A percentile compares a stretch with the other conserved stretches of the same genome.
Conservation (phyloP, 2,113 vertebrate genomes). For the Misgurnus mizolepis region DNA sequence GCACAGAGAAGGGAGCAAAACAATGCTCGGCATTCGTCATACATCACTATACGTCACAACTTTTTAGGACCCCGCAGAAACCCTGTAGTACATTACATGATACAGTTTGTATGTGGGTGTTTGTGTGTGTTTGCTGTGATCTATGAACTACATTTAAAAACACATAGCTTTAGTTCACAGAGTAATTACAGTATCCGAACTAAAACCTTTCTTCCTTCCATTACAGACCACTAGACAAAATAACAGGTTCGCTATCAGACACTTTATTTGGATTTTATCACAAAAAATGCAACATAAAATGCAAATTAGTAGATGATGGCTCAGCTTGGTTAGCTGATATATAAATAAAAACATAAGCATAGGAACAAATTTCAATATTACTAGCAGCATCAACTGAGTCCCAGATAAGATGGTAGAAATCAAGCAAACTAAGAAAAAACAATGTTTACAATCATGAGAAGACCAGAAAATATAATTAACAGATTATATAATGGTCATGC, state of each 20-base stretch:
- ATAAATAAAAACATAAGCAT: not conserved
- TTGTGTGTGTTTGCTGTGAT: conserved; percentile 8
- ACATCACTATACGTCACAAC: too few species aligned
- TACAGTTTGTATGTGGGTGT: not conserved
- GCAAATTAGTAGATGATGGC: conserved; percentile 2
- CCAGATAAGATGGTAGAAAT: not conserved
- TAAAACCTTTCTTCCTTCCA: not conserved
- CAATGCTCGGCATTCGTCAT: too few species aligned
- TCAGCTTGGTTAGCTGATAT: conserved; percentile 1
- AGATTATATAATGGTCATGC: not conserved
- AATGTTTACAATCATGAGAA: not conserved
- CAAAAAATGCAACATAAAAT: not conserved
- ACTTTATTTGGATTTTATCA: not conserved
- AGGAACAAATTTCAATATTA: not conserved
- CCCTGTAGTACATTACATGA: not conserved
- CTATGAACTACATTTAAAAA: not conserved
- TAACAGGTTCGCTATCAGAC: not conserved
- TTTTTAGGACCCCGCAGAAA: too few species aligned
- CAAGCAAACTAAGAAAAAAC: not conserved
- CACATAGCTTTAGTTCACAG: not conserved
- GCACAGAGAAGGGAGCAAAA: too few species aligned
- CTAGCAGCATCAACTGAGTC: not conserved
- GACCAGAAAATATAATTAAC: too few species aligned
- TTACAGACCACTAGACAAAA: not conserved
- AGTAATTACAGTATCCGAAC: not conserved